Evolutionary conservation across 1,140 invertebrate species (phyloP), one percentile per base, ranked within the genome.

Genomic region (Pantala flavescens): DNA sequence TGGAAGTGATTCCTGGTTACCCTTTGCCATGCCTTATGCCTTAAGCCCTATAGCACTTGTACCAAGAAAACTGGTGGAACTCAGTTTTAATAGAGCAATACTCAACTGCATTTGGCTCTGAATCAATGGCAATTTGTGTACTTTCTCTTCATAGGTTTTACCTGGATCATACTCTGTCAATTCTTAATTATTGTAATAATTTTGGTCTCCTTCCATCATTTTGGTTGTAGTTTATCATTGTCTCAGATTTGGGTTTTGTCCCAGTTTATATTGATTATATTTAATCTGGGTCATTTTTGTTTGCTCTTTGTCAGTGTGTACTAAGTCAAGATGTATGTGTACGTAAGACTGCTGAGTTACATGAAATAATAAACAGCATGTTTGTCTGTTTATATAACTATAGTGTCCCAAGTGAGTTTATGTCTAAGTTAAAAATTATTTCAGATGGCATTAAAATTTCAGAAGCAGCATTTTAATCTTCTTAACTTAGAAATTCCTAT

Each of bases 101-200:
- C 49, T 63, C 49, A 63, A 63, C 49, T 21, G n/a, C 49, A 63
- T 63, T 63, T 63, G 49, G 49, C 49, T 63, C 49, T 63, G 49
- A 21, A 63, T 63, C 49, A 19, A 21, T 63, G 49, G 49, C 49
- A 63, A 21, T 63, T 21, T 36, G 28, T n/a, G n/a, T n/a, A n/a
- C n/a, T n/a, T n/a, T 36, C 28, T 9, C 28, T 36, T 36, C 28
- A 36, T 5, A 36, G 28, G 28, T 36, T 36, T 36, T 36, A 36
- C 28, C 28, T 36, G 28, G 3, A 2, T 36, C 28, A 36, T 36
- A 36, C 28, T 36, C 28, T 36, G 28, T 36, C 28, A 36, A 9
- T 36, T 36, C 28, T 36, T 36, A 36, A 36, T 36, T 5, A 36
- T 9, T 36, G 28, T 5, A 36, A 36, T 5, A 36, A 2, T 36